These are phyloP conservation scores for Dyspetes luteomarginatus DNA, from an alignment of 2,888 invertebrate genomes.

Conservation along the genomic window DNA sequence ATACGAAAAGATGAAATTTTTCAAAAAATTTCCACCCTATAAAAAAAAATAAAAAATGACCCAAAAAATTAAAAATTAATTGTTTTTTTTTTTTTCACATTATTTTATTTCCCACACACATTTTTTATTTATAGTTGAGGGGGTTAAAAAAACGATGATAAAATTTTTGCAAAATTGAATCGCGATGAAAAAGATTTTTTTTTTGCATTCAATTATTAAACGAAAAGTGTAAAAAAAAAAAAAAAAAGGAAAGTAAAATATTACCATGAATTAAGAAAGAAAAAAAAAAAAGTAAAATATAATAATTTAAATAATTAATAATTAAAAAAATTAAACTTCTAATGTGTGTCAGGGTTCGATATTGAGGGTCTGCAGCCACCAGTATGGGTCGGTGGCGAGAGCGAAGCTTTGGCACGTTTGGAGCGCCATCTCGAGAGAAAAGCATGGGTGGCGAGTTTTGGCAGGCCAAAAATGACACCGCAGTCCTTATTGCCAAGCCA, in stretches of 20 bases:
- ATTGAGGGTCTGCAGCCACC: slow-evolving; percentile 40
- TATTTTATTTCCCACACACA: no score
- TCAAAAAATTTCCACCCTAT: no score
- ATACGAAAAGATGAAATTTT: no score
- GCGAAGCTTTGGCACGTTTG: slow-evolving; percentile 89
- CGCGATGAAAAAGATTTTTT: no score
- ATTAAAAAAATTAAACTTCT: not conserved
- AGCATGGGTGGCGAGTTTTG: slow-evolving; percentile 96
- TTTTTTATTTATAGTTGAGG: no score
- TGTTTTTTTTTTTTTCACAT: no score
- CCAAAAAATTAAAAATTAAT: not conserved
- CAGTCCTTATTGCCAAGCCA: slow-evolving; percentile 92
- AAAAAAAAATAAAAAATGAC: not conserved
- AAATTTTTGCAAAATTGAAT: no score
- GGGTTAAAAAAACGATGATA: no score
- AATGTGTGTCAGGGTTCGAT: slow-evolving; percentile 30
- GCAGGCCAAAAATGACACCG: slow-evolving; percentile 94
- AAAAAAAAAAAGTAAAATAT: not conserved
- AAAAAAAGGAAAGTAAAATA: no score
- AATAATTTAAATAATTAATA: not conserved
- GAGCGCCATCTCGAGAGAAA: slow-evolving; percentile 92
- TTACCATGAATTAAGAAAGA: not conserved
- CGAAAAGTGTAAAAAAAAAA: no score
- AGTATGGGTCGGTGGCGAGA: slow-evolving; percentile 92
- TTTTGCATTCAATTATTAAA: no score